phyloP scores from a whole-genome alignment of 2,113 vertebrate species.

The Micronisus gabar region DNA sequence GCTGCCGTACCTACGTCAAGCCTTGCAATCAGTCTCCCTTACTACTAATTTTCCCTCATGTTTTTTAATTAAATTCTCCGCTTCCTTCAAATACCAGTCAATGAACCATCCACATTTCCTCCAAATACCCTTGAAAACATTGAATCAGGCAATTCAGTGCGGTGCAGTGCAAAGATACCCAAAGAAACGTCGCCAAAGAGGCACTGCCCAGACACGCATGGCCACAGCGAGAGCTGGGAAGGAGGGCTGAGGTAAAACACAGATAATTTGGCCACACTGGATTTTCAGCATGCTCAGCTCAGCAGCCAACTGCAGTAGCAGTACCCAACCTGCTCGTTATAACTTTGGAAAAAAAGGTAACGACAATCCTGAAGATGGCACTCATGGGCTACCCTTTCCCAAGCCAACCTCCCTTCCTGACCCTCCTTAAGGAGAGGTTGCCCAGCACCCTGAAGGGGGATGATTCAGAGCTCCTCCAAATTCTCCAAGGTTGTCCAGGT shows the following conservation, averaged over 20 bases:
- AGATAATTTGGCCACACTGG: neutral
- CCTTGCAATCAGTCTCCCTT: constrained; percentile 55
- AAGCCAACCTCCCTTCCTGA: neutral
- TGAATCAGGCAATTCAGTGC: constrained; percentile 43
- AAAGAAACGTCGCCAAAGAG: neutral
- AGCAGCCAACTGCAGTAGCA: neutral
- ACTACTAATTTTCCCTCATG: constrained; percentile 72
- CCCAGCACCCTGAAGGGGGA: neutral
- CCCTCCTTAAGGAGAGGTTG: neutral
- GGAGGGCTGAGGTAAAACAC: neutral
- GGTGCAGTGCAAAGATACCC: neutral
- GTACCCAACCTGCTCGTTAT: neutral
- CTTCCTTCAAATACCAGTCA: constrained; percentile 73
- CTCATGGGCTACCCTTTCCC: constrained; percentile 57
- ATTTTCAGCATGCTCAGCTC: neutral
- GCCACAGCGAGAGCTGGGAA: neutral
- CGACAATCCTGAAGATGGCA: constrained; percentile 54
- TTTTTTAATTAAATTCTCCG: constrained; percentile 75
- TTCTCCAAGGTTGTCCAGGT: neutral
- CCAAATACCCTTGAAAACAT: constrained; percentile 74
- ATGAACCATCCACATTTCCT: constrained; percentile 71
- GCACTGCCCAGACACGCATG: neutral
- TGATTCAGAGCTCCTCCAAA: neutral
- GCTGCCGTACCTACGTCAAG: neutral
- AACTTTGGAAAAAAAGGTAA: constrained; percentile 12